phyloP scores from a whole-genome alignment of 2,797 vertebrate species.

The Cirrhinus mrigala region DNA sequence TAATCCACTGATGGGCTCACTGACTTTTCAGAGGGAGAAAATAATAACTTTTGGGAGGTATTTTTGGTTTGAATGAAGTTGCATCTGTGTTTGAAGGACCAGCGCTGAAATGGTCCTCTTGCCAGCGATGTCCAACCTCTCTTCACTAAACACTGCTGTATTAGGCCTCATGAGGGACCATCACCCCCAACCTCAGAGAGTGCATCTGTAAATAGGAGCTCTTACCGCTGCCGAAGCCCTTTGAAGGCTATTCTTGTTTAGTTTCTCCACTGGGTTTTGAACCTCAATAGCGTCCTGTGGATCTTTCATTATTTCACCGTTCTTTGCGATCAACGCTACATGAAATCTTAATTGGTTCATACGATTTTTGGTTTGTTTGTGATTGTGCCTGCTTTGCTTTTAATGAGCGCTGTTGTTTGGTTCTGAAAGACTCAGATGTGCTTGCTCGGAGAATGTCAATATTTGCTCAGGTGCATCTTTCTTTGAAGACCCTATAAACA shows the following conservation, averaged over 20 bases:
- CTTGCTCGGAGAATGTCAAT: conserved; percentile 64
- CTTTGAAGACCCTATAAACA: conserved; percentile 54
- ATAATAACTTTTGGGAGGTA: conserved; percentile 58
- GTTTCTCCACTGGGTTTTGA: conserved; percentile 17
- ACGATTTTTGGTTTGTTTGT: background rate
- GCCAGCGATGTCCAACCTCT: conserved; percentile 29
- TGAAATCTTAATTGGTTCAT: conserved; percentile 35
- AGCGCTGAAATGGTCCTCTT: conserved; percentile 37
- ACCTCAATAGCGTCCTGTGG: conserved; percentile 27
- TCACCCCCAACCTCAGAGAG: conserved; percentile 48
- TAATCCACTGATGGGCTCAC: conserved; percentile 58
- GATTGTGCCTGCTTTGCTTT: background rate
- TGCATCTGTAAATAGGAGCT: conserved; percentile 51
- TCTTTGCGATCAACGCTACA: conserved; percentile 4
- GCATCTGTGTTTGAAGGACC: conserved; percentile 46
- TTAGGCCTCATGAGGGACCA: conserved; percentile 47
- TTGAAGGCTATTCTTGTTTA: conserved; percentile 48
- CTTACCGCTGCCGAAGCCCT: conserved; percentile 37
- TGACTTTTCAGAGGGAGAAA: conserved; percentile 56
- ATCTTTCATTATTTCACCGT: conserved; percentile 35
- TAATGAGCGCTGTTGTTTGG: conserved; percentile 32
- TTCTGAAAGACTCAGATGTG: background rate
- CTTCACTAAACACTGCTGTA: conserved; percentile 42
- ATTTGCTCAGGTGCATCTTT: conserved; percentile 75
- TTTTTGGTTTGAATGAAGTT: conserved; percentile 57